A percentile compares a stretch with the other conserved stretches of the same genome.
phyloP scores from a whole-genome alignment of 2,113 vertebrate genomes.

The Erythrolamprus reginae region DNA sequence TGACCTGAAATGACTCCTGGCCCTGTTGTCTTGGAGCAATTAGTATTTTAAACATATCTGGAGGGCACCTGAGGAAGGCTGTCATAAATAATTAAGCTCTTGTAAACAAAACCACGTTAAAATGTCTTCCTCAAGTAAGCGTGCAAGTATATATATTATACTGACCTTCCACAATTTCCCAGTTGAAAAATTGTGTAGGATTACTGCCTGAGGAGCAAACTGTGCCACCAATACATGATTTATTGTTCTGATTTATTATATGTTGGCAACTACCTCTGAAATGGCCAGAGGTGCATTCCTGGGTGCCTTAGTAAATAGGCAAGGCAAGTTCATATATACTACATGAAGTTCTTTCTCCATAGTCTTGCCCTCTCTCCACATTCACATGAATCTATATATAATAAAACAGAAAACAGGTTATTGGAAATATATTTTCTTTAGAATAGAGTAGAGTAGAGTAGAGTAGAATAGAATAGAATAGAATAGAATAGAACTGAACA shows the following conservation, averaged over 20 bases:
- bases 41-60: background rate
- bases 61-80: background rate
- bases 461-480: too few species aligned
- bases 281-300: background rate
- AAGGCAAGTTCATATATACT: background rate
- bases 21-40: background rate
- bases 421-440: background rate
- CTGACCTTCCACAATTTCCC: background rate
- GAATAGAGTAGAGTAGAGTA: too few species aligned
- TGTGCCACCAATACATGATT: background rate
- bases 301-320: background rate
- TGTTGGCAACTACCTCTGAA: background rate
- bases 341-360: background rate
- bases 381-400: background rate
- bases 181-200: background rate
- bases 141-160: background rate
- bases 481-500: too few species aligned
- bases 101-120: background rate
- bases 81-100: background rate
- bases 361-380: background rate
- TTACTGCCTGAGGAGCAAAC: background rate
- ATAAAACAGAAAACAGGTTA: background rate
- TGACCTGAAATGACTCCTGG: background rate
- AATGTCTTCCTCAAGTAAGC: background rate
- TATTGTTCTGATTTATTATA: background rate